Conservation (phyloP, 1,140 invertebrate species). For the Coenobita brevimanus region DNA sequence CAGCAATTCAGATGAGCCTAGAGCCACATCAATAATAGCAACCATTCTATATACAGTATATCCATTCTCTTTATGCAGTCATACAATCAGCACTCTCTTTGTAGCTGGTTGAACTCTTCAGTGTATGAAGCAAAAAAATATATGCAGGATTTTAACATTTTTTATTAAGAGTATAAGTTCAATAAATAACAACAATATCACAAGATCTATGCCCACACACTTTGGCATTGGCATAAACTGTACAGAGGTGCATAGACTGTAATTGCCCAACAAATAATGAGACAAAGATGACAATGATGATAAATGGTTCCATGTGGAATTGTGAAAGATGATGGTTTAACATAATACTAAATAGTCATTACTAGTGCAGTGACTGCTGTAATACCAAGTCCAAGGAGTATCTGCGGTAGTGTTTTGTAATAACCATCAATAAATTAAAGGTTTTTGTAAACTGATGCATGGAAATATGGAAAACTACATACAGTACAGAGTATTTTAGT, state of each 20-base stretch:
- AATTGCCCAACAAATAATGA: constrained; percentile 6
- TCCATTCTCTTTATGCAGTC: not conserved
- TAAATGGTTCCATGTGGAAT: not conserved
- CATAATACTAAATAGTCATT: not conserved
- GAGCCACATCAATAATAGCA: no score
- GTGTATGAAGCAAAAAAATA: not conserved
- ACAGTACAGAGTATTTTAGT: no score
- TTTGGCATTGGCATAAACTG: constrained; percentile 37
- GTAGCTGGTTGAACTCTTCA: no score
- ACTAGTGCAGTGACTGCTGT: no score
- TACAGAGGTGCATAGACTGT: not conserved
- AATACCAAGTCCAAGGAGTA: constrained; percentile 44
- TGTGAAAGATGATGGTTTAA: not conserved
- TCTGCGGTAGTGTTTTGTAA: not conserved
- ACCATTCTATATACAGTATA: no score
- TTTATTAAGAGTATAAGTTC: not conserved
- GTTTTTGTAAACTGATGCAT: no score
- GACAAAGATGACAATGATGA: not conserved
- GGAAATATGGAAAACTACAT: no score
- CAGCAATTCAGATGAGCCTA: no score
- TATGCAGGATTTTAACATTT: not conserved
- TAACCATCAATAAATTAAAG: no score
- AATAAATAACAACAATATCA: constrained; percentile 43
- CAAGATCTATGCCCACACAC: constrained; percentile 34
- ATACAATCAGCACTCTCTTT: not conserved